phyloP scores from a whole-genome alignment of 2,797 vertebrate genomes.

The Mallotus villosus region DNA sequence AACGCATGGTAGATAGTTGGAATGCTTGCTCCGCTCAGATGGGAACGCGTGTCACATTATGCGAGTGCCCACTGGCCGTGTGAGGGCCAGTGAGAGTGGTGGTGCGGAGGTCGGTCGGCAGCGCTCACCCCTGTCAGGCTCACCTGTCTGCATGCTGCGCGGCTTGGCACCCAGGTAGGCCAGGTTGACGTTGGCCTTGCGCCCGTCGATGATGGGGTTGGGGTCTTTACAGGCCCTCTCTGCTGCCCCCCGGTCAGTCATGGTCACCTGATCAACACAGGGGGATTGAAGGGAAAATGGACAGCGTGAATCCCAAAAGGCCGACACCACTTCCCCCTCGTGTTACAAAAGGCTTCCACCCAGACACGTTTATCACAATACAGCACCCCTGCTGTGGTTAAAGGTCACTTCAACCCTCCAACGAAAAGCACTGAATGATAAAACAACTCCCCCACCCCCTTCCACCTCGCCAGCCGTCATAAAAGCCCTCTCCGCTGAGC shows the following conservation, averaged over 20 bases:
- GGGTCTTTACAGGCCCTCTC: conserved; percentile 96
- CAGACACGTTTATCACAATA: background rate
- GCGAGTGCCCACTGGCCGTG: background rate
- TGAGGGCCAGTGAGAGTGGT: background rate
- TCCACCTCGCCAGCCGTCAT: conserved; percentile 8
- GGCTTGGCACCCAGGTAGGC: conserved; percentile 97
- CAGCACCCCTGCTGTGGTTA: background rate
- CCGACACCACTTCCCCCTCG: conserved; percentile 15
- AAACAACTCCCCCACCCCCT: background rate
- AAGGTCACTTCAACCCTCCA: background rate
- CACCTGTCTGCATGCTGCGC: conserved; percentile 92
- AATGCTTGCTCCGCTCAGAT: background rate
- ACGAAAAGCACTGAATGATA: conserved; percentile 15
- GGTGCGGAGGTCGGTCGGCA: background rate
- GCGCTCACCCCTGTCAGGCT: conserved; percentile 42
- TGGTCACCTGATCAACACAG: conserved; percentile 84
- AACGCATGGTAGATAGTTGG: conserved; percentile 18
- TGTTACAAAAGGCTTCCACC: background rate
- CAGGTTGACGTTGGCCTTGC: conserved; percentile 96
- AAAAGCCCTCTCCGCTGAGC: conserved; percentile 12
- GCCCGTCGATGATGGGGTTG: conserved; percentile 95
- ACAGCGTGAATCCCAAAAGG: background rate
- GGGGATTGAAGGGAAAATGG: no score
- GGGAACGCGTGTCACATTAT: background rate
- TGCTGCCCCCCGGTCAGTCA: conserved; percentile 89